Conservation (phyloP, 2,113 vertebrate species). For the Alethe castanea region DNA sequence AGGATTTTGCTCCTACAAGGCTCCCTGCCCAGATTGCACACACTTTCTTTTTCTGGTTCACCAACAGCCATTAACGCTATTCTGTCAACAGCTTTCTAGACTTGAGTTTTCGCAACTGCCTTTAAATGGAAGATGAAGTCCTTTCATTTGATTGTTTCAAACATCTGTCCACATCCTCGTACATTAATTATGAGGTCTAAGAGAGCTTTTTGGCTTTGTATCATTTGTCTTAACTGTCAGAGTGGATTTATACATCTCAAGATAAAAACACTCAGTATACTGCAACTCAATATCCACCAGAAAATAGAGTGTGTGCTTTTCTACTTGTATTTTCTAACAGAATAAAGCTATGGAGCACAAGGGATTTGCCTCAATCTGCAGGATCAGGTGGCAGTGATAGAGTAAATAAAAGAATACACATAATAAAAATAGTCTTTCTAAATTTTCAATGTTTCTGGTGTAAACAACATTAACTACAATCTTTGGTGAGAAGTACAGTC, state of each 20-base stretch:
- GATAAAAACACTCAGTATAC: neutral
- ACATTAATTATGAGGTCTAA: neutral
- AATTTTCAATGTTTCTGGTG: neutral
- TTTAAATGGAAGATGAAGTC: neutral
- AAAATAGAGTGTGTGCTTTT: neutral
- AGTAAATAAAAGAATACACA: neutral
- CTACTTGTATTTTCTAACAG: neutral
- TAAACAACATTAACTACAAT: neutral
- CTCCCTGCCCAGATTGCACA: neutral
- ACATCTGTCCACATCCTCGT: neutral
- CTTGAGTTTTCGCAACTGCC: neutral
- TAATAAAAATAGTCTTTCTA: neutral
- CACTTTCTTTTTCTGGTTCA: neutral
- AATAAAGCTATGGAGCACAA: neutral
- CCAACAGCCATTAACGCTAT: neutral
- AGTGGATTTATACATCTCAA: neutral
- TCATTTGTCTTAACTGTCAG: neutral
- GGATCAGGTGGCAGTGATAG: neutral
- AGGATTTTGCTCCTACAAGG: neutral
- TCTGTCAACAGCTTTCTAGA: neutral
- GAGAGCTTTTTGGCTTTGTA: neutral
- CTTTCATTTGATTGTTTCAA: neutral
- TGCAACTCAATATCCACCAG: neutral
- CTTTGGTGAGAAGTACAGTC: neutral
- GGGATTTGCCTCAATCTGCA: neutral